Evolutionary conservation across 2,888 invertebrate genomes (phyloP), one percentile per base, ranked within the genome.

Genomic region (Gibbula magus): DNA sequence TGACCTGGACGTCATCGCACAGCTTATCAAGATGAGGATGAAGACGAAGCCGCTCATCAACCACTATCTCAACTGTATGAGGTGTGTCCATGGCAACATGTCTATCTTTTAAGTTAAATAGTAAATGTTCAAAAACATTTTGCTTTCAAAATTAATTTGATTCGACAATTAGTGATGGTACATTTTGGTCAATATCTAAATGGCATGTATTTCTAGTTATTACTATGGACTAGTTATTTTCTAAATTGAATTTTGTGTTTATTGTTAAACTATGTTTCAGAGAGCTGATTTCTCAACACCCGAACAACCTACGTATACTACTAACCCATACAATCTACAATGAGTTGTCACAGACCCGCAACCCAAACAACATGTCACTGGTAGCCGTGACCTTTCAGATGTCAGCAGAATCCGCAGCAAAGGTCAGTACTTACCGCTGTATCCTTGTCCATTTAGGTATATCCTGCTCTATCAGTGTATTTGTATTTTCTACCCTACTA

Each of bases 351-450:
- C 91, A 91, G 16, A 96, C 96, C 90, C 95, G 98, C 81, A 98
- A 98, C 93, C 97, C 97, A 0, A 98, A 98, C 94, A 99, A 99
- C 93, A 96, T 98, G 96, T 95, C 97, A 16, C 96, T 98, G 93
- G 94, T 99, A 20, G 96, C 96, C 1, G 96, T 96, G 13, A 96
- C 98, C 93, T 96, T 98, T 91, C 96, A 96, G 93, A 96, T 96
- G 32, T 95, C 96, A 82, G 96, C 97, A 3, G 96, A 96, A 86
- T 94, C 95, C 66, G 96, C 98, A 75, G 96, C 98, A 0, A 95
- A 90, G 90, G 93, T 93, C 29, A 45, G 56, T 51, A 25, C 52
- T 79, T 18, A n/a, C 0, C 4, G 35, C 18, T 32, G 18, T 56
- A n/a, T n/a, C n/a, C n/a, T n/a, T n/a, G n/a, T n/a, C n/a, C n/a